Percentiles rank a stretch among this genome's conserved stretches.
phyloP scores from a whole-genome alignment of 2,888 invertebrate genomes.

The Macrophya annulata region DNA sequence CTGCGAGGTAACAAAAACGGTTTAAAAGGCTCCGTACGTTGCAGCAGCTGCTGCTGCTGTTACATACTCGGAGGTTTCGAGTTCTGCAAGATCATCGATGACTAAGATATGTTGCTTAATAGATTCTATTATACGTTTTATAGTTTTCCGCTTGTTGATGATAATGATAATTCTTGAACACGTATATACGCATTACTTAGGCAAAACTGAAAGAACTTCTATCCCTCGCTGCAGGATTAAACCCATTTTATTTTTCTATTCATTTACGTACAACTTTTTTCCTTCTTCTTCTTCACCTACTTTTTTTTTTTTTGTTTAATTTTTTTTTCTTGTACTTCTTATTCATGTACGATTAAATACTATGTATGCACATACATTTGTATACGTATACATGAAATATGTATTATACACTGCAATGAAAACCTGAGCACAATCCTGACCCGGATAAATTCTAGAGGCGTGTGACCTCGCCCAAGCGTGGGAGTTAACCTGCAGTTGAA shows the following conservation, averaged over 20 bases:
- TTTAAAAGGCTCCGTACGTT: background rate
- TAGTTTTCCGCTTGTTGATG: background rate
- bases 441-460: constrained; percentile 42
- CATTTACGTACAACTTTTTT: background rate
- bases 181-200: background rate
- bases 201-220: background rate
- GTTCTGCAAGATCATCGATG: constrained; percentile 28
- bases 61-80: background rate
- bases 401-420: background rate
- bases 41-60: constrained; percentile 9
- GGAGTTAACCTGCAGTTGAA: constrained; percentile 31
- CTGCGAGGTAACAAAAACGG: constrained; percentile 27
- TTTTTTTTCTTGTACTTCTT: background rate
- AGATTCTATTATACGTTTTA: background rate
- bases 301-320: background rate
- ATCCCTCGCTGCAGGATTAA: no score
- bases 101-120: background rate
- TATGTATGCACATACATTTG: background rate
- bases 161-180: background rate
- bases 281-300: background rate
- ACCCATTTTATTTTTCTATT: no score
- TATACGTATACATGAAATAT: background rate
- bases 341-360: background rate
- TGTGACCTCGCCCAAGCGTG: constrained; percentile 45
- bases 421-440: constrained; percentile 32